These are phyloP conservation scores for Raja brachyura DNA, from an alignment of 2,113 vertebrate genomes.

Conservation along the genomic window DNA sequence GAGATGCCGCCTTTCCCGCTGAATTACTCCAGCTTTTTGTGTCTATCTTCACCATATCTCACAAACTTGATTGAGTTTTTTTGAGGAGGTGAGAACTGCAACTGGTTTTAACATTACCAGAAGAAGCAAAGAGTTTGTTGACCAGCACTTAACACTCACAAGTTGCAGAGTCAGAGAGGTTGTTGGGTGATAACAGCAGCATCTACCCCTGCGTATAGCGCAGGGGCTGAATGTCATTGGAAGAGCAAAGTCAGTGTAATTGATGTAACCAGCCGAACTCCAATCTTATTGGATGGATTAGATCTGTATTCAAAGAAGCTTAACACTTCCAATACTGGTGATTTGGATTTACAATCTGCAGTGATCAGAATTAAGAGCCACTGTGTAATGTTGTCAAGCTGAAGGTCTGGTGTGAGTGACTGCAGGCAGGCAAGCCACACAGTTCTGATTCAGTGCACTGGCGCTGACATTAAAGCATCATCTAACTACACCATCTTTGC, in stretches of 20 bases:
- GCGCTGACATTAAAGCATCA: not conserved
- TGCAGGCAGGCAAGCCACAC: not conserved
- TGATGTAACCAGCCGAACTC: not conserved
- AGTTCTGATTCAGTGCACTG: not conserved
- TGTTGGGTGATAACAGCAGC: not conserved
- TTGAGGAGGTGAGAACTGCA: not conserved
- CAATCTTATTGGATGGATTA: not conserved
- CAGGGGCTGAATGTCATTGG: not conserved
- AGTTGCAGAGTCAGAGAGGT: not conserved
- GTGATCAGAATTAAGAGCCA: conserved; percentile 3
- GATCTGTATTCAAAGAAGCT: not conserved
- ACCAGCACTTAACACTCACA: not conserved
- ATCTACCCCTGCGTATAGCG: not conserved
- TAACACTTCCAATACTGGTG: conserved; percentile 5
- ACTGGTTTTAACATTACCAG: not conserved
- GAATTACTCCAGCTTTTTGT: too few species aligned
- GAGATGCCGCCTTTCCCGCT: too few species aligned
- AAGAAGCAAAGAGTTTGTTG: not conserved
- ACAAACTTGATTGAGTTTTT: too few species aligned
- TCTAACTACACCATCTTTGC: not conserved
- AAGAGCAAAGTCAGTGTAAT: not conserved
- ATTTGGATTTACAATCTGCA: not conserved
- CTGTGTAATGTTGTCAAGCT: not conserved
- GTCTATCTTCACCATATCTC: too few species aligned
- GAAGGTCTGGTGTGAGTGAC: not conserved